Evolutionary conservation across 2,888 invertebrate genomes (phyloP).

Genomic region (Rosalia funebris): DNA sequence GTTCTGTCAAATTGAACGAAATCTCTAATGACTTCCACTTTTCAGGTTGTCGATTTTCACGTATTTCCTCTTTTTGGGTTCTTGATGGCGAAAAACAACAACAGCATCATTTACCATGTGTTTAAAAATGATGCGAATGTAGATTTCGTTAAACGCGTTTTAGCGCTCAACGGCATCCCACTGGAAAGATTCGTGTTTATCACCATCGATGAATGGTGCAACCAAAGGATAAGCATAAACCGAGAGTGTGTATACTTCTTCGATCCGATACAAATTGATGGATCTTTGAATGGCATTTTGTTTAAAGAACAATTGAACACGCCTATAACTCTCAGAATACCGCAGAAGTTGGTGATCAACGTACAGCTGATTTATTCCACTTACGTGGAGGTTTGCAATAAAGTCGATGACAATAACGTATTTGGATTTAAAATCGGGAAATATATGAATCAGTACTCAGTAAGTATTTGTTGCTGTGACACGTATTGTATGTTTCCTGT

Average conservation of each 20-base stretch:
- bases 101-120: constrained; percentile 48
- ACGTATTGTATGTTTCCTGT: no score
- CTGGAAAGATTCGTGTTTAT: constrained; percentile 44
- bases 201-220: constrained; percentile 31
- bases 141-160: constrained; percentile 43
- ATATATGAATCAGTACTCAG: constrained; percentile 71
- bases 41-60: constrained; percentile 68
- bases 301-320: constrained; percentile 6
- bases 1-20: no score
- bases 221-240: not conserved
- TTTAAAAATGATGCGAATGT: constrained; percentile 39
- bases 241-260: constrained; percentile 46
- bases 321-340: constrained; percentile 62
- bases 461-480: constrained; percentile 59
- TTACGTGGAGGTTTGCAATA: constrained; percentile 70
- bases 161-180: constrained; percentile 41
- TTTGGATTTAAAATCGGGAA: constrained; percentile 67
- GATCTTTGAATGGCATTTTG: constrained; percentile 66
- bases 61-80: constrained; percentile 74
- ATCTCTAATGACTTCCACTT: no score
- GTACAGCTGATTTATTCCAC: constrained; percentile 71
- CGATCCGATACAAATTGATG: constrained; percentile 68
- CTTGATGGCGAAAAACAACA: constrained; percentile 65
- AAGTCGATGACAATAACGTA: constrained; percentile 69
- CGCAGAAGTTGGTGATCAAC: constrained; percentile 66